Conservation (phyloP, 2,113 vertebrate species). For the Hemichromis elongatus region DNA sequence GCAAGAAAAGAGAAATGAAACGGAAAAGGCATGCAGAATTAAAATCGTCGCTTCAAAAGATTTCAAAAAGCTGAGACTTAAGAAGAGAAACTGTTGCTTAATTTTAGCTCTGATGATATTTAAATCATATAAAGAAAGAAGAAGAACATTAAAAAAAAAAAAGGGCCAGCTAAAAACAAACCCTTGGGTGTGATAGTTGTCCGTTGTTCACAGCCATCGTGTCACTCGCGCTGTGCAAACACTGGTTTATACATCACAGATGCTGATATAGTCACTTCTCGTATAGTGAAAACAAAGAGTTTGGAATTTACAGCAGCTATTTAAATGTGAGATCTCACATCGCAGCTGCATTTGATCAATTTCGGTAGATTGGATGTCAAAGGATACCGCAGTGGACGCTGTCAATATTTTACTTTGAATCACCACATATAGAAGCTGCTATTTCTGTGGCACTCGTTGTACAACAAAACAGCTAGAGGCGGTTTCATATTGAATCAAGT, state of each 20-base stretch:
- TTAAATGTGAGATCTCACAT: slow-evolving; percentile 20
- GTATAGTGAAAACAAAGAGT: background rate
- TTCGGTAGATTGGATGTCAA: background rate
- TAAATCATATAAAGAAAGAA: accelerated
- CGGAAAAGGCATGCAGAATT: slow-evolving; percentile 37
- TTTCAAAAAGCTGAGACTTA: background rate
- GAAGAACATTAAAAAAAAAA: background rate
- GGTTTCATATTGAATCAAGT: slow-evolving; percentile 80
- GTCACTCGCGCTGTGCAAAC: background rate
- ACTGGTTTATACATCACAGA: background rate
- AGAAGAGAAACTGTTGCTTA: background rate
- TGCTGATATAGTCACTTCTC: background rate
- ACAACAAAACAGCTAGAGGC: slow-evolving; percentile 43
- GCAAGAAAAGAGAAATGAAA: slow-evolving; percentile 71
- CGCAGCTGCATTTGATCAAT: background rate
- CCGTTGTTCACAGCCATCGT: background rate
- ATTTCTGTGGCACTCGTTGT: slow-evolving; percentile 31
- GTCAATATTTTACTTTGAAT: slow-evolving; percentile 46
- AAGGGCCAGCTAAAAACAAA: background rate
- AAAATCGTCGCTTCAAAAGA: slow-evolving; percentile 1
- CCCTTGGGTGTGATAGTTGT: background rate
- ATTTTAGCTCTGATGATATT: background rate
- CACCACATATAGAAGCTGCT: background rate
- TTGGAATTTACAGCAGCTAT: background rate
- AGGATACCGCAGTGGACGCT: background rate